phyloP scores from a whole-genome alignment of 2,888 invertebrate genomes.

The Polydrusus pterygomalis region DNA sequence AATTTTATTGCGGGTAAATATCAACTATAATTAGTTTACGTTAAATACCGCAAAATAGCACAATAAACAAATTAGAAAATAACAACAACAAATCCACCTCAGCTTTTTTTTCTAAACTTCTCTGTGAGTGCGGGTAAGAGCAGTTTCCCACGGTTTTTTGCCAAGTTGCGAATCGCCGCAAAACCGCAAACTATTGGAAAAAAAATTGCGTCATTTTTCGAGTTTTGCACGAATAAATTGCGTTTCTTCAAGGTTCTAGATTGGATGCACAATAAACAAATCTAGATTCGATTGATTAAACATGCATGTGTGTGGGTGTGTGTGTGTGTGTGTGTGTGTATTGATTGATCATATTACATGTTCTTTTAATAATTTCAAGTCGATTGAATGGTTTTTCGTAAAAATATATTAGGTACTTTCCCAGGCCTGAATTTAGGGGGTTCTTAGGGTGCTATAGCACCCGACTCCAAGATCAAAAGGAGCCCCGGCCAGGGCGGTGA shows the following conservation, averaged over 20 bases:
- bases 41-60: slow-evolving; percentile 8
- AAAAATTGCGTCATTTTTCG: slow-evolving; percentile 29
- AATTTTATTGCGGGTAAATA: no score
- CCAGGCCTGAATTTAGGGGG: no score
- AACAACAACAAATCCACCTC: slow-evolving; percentile 27
- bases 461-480: no score
- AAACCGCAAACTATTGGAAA: slow-evolving; percentile 42
- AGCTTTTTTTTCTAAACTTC: slow-evolving; percentile 23
- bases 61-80: slow-evolving; percentile 15
- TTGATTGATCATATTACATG: no score
- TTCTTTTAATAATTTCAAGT: no score
- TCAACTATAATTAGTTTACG: background rate
- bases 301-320: background rate
- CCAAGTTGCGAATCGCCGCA: slow-evolving; percentile 39
- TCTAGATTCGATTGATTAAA: slow-evolving; percentile 34
- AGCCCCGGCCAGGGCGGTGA: no score
- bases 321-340: background rate
- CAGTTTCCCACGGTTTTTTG: slow-evolving; percentile 47
- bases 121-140: slow-evolving; percentile 43
- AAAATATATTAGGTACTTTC: no score
- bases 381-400: no score
- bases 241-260: slow-evolving; percentile 39
- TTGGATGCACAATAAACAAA: slow-evolving; percentile 34
- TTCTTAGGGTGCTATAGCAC: no score
- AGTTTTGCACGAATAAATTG: slow-evolving; percentile 23